These are phyloP conservation scores for Scrobipalpa costella DNA, from an alignment of 2,888 invertebrate genomes.

Conservation along the genomic window DNA sequence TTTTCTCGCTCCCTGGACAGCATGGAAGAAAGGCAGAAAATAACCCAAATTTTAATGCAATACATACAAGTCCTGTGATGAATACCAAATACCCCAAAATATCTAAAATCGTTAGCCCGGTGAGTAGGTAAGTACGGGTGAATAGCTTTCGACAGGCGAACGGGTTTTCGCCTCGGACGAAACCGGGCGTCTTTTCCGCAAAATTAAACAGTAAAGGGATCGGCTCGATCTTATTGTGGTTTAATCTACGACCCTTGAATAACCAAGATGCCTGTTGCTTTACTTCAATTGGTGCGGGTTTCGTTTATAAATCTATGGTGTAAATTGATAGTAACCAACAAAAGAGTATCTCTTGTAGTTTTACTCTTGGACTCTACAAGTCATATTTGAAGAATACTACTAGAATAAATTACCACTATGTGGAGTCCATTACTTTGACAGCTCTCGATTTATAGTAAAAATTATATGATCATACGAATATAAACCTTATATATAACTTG, in stretches of 20 bases:
- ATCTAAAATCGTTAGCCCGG: neutral
- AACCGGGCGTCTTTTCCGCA: neutral
- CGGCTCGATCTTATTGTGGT: constrained; percentile 2
- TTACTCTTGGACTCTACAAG: too few species aligned
- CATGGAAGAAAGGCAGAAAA: too few species aligned
- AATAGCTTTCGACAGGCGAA: neutral
- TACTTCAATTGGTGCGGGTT: neutral
- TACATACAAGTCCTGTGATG: neutral
- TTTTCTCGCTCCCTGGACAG: too few species aligned
- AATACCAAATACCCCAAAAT: neutral
- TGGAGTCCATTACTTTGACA: too few species aligned
- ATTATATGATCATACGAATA: too few species aligned
- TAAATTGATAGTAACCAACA: too few species aligned
- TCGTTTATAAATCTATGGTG: neutral
- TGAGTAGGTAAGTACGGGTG: neutral
- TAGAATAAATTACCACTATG: too few species aligned
- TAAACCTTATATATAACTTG: too few species aligned
- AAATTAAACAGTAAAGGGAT: neutral
- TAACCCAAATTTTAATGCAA: neutral
- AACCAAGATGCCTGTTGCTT: neutral
- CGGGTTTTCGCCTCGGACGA: neutral
- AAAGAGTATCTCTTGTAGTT: too few species aligned
- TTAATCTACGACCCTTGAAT: constrained; percentile 6
- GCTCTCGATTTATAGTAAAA: too few species aligned
- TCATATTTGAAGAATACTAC: too few species aligned